These are phyloP conservation scores for Pogonognathellus flavescens DNA, from an alignment of 1,140 invertebrate species.

Conservation along the genomic window DNA sequence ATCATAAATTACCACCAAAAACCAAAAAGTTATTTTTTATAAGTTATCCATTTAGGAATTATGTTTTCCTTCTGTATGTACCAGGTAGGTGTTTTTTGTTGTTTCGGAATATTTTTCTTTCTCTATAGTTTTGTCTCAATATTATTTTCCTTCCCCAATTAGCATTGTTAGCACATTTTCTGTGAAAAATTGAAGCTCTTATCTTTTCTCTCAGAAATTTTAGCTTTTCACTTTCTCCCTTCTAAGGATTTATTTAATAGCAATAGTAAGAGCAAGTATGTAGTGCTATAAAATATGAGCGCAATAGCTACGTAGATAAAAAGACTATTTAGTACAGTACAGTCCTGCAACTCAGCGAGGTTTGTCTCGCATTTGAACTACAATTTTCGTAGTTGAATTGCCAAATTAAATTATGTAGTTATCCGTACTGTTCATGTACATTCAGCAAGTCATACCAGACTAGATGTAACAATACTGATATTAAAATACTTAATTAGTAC, in stretches of 20 bases:
- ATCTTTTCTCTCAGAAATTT: no score
- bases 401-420: conserved; percentile 38
- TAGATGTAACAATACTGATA: neutral
- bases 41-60: neutral
- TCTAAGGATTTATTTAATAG: no score
- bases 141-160: no score
- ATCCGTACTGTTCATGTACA: no score
- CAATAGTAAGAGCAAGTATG: no score
- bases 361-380: neutral
- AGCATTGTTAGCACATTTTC: no score
- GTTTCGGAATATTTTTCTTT: neutral
- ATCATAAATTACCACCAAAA: conserved; percentile 53
- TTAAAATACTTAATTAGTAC: neutral
- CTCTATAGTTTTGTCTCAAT: neutral
- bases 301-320: neutral
- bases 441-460: neutral
- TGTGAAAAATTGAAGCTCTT: no score
- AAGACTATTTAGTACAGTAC: neutral
- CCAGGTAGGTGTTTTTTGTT: conserved; percentile 25
- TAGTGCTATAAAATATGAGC: no score
- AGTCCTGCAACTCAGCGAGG: neutral
- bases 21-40: conserved; percentile 52
- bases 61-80: neutral
- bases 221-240: no score
- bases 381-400: neutral